Conservation (phyloP, 2,797 vertebrate genomes). For the Trichosurus vulpecula region DNA sequence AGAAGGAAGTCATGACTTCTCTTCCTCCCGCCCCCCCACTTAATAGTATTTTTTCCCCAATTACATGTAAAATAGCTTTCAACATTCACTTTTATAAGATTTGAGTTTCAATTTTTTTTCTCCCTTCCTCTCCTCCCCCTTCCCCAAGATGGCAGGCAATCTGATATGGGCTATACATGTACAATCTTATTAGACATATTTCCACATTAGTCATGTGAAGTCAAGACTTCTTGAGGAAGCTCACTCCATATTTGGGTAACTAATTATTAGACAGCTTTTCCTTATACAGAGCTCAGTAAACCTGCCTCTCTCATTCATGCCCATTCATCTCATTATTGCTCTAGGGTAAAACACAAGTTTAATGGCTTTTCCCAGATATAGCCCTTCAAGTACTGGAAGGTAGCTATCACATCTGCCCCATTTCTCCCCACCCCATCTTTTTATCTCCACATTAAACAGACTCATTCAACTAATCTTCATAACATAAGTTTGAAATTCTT, state of each 20-base stretch:
- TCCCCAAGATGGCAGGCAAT: no score
- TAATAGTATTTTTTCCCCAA: no score
- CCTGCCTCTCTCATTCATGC: neutral
- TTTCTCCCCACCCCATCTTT: neutral
- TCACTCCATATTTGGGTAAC: neutral
- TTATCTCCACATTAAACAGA: neutral
- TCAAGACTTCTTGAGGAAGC: neutral
- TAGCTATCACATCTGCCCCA: neutral
- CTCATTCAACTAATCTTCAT: neutral
- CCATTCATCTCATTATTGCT: neutral
- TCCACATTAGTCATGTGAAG: no score
- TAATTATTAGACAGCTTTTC: neutral
- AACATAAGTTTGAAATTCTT: neutral
- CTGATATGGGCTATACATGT: no score
- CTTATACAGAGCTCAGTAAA: neutral
- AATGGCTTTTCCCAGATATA: neutral
- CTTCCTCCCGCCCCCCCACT: no score
- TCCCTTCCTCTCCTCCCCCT: no score
- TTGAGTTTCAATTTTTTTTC: no score
- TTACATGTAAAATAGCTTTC: no score
- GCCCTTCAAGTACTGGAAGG: neutral
- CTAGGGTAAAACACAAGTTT: neutral
- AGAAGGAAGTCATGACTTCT: neutral
- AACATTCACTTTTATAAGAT: no score
- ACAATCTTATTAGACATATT: no score